Percentiles rank a stretch among this genome's conserved stretches.
Conservation (phyloP, 2,888 invertebrate species). For the Ichneumoninae sp. region DNA sequence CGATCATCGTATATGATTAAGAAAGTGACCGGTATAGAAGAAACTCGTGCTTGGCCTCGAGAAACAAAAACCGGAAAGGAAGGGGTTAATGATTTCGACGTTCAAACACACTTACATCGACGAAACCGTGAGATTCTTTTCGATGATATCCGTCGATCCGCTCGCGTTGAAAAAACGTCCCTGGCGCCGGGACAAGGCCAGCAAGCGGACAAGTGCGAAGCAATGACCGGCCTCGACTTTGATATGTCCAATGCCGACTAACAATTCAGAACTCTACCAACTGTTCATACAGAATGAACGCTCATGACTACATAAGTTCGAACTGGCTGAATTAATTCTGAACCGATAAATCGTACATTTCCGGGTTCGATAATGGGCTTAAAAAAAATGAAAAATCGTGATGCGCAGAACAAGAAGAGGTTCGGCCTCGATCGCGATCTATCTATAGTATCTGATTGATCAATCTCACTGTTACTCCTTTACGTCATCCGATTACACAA, state of each 20-base stretch:
- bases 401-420: background rate
- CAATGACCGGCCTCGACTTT: constrained; percentile 58
- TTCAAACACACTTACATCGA: background rate
- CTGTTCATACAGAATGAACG: background rate
- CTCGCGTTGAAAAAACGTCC: constrained; percentile 9
- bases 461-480: constrained; percentile 14
- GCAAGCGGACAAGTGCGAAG: constrained; percentile 27
- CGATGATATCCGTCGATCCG: background rate
- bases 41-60: background rate
- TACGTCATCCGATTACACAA: constrained; percentile 41
- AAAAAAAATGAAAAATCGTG: background rate
- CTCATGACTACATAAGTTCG: background rate
- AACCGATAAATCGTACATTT: constrained; percentile 9
- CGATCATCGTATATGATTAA: background rate
- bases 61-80: background rate
- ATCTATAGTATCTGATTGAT: constrained; percentile 12
- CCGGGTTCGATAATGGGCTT: constrained; percentile 8
- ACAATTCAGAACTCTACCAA: background rate
- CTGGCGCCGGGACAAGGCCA: constrained; percentile 38
- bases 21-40: background rate
- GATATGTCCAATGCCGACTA: constrained; percentile 42
- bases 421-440: background rate
- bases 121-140: constrained; percentile 1
- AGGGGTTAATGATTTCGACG: background rate
- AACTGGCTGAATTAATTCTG: background rate